Percentiles rank a stretch among this genome's conserved stretches.
phyloP scores from a whole-genome alignment of 2,888 invertebrate genomes.

The Nycteola revayana region DNA sequence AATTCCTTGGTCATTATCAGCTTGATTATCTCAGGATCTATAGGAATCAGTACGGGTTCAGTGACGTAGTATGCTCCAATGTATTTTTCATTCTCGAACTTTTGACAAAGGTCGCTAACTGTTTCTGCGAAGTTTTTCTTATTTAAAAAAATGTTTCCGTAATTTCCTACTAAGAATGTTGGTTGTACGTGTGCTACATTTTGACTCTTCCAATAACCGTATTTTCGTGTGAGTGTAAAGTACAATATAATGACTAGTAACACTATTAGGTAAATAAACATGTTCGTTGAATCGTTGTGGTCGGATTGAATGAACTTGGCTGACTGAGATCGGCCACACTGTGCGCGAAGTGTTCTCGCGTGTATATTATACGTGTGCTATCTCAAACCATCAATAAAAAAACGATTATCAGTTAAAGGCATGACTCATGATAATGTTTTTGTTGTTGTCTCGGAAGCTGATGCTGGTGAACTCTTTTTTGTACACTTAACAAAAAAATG shows the following conservation, averaged over 20 bases:
- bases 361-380: too few species aligned
- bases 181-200: constrained; percentile 34
- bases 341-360: too few species aligned
- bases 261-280: constrained; percentile 5
- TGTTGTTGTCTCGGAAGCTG: too few species aligned
- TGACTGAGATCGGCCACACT: too few species aligned
- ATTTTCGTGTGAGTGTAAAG: constrained; percentile 27
- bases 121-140: constrained; percentile 22
- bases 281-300: constrained; percentile 10
- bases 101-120: constrained; percentile 33
- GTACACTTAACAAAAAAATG: too few species aligned
- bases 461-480: too few species aligned
- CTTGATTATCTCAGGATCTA: constrained; percentile 44
- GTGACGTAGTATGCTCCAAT: constrained; percentile 46
- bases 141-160: constrained; percentile 30
- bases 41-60: constrained; percentile 41
- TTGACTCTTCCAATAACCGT: constrained; percentile 39
- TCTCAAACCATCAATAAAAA: too few species aligned
- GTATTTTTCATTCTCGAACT: constrained; percentile 41
- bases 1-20: constrained; percentile 45
- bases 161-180: constrained; percentile 38
- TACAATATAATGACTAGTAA: constrained; percentile 10
- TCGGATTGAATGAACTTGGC: too few species aligned
- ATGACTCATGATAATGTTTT: too few species aligned
- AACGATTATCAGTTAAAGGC: too few species aligned